These are phyloP conservation scores for Ginglymostoma cirratum DNA, from an alignment of 2,113 vertebrate species.

Conservation along the genomic window DNA sequence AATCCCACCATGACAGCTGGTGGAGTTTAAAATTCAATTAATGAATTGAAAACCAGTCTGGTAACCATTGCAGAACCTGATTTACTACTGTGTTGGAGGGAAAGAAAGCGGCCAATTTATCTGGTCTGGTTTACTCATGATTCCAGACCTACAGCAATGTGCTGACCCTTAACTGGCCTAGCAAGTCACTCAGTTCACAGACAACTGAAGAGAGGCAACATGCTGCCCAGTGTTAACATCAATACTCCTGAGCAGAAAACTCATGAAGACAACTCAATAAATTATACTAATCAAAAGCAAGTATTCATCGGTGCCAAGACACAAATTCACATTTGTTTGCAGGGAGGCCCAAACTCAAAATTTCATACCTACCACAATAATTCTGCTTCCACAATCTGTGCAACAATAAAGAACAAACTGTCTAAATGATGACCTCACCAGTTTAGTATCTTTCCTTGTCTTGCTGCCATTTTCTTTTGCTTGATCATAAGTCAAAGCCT, in stretches of 20 bases:
- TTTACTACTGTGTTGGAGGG: too few species aligned
- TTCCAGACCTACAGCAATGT: too few species aligned
- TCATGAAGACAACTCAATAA: background rate
- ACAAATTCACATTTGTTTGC: background rate
- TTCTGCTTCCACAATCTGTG: background rate
- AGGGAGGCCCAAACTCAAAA: background rate
- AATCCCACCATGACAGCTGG: too few species aligned
- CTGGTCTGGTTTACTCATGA: too few species aligned
- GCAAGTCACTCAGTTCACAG: too few species aligned
- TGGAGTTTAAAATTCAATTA: too few species aligned
- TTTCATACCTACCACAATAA: background rate
- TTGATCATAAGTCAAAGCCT: constrained; percentile 82
- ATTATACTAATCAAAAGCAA: background rate
- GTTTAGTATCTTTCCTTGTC: constrained; percentile 84
- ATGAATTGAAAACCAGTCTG: too few species aligned
- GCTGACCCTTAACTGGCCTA: too few species aligned
- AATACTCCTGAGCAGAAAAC: background rate
- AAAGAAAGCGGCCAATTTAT: too few species aligned
- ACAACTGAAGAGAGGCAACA: too few species aligned
- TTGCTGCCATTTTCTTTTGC: constrained; percentile 75
- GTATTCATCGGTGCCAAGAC: too few species aligned
- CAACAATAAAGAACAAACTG: background rate
- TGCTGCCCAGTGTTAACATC: background rate
- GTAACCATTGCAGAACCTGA: too few species aligned
- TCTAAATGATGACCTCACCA: constrained; percentile 55